Conservation (phyloP, 2,888 invertebrate genomes). For the Azorinus chamasolen region DNA sequence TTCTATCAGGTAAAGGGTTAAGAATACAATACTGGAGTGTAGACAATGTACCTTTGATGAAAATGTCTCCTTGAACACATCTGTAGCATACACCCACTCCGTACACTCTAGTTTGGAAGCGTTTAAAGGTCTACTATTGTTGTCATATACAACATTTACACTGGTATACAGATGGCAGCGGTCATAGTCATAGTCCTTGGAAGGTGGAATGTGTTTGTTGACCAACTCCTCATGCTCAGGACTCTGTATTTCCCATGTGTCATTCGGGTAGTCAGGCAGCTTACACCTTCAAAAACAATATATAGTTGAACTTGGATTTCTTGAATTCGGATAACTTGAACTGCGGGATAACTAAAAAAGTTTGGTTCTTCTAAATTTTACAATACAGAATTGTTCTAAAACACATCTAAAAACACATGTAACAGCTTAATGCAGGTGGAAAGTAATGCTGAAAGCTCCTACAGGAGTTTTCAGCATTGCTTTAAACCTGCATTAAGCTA, state of each 20-base stretch:
- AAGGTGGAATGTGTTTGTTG: slow-evolving; percentile 48
- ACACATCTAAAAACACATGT: no score
- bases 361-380: no score
- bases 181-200: slow-evolving; percentile 44
- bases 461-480: no score
- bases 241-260: slow-evolving; percentile 61
- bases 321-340: no score
- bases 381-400: no score
- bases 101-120: slow-evolving; percentile 36
- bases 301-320: no score
- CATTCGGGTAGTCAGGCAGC: slow-evolving; percentile 47
- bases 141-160: slow-evolving; percentile 1
- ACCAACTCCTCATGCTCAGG: slow-evolving; percentile 41
- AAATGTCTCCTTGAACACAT: slow-evolving; percentile 64
- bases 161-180: slow-evolving; percentile 46
- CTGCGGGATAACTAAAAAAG: no score
- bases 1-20: no score
- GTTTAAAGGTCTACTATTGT: slow-evolving; percentile 25
- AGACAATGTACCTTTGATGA: slow-evolving; percentile 56
- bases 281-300: slow-evolving; percentile 57
- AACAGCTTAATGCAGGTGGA: no score
- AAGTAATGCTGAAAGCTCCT: no score
- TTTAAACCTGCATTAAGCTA: no score
- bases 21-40: no score
- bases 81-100: slow-evolving; percentile 67